These are phyloP conservation scores for Marronus borbonicus DNA, from an alignment of 2,888 invertebrate genomes.

Conservation along the genomic window DNA sequence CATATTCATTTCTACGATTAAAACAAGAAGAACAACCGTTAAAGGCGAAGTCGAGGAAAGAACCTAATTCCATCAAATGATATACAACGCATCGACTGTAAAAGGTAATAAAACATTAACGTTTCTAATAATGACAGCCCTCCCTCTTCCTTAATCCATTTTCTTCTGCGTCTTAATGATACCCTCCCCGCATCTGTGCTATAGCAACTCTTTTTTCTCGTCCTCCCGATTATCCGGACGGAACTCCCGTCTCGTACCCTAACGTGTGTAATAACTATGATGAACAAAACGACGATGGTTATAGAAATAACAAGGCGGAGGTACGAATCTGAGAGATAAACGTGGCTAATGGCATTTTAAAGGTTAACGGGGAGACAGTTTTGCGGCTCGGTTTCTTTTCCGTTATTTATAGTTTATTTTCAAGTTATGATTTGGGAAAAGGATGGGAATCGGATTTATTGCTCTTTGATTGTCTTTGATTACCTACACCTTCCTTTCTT, in stretches of 20 bases:
- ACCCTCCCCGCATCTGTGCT: conserved; percentile 17
- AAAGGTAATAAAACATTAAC: conserved; percentile 39
- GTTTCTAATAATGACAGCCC: conserved; percentile 33
- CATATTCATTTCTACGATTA: not conserved
- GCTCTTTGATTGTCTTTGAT: not conserved
- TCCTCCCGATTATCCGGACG: conserved; percentile 6
- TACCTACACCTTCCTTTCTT: not conserved
- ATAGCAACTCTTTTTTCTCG: conserved; percentile 21
- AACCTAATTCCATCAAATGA: not conserved
- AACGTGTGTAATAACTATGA: conserved; percentile 51
- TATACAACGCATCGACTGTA: not conserved
- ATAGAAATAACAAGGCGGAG: conserved; percentile 52
- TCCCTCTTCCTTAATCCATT: conserved; percentile 27
- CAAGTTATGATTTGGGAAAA: not conserved
- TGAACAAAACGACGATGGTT: conserved; percentile 52
- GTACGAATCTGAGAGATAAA: conserved; percentile 45
- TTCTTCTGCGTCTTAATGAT: conserved; percentile 29
- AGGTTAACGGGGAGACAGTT: conserved; percentile 44
- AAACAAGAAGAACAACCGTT: not conserved
- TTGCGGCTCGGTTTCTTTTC: conserved; percentile 15
- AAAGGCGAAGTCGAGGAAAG: not conserved
- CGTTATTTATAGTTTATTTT: not conserved
- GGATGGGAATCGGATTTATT: not conserved
- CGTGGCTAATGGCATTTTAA: conserved; percentile 51
- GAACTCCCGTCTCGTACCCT: conserved; percentile 6